phyloP scores from a whole-genome alignment of 2,113 vertebrate species.

The Urocolius indicus region DNA sequence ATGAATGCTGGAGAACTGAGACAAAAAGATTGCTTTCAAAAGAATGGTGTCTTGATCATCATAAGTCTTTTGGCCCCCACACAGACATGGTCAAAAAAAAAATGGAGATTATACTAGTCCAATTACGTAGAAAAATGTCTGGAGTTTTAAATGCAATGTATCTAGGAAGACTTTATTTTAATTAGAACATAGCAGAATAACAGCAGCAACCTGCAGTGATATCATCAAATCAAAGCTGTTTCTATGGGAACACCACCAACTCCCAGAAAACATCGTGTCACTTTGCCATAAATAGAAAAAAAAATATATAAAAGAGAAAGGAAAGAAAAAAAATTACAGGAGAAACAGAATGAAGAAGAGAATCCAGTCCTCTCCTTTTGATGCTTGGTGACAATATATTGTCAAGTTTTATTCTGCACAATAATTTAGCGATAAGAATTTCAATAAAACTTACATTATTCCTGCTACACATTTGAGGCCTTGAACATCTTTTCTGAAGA shows the following conservation, averaged over 20 bases:
- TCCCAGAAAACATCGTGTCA: slow-evolving; percentile 70
- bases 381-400: background rate
- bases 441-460: background rate
- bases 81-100: background rate
- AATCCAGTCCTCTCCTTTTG: background rate
- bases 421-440: background rate
- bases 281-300: slow-evolving; percentile 70
- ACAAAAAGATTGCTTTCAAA: slow-evolving; percentile 26
- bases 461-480: background rate
- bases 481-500: background rate
- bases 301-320: background rate
- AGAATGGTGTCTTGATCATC: background rate
- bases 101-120: background rate
- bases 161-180: slow-evolving; percentile 54
- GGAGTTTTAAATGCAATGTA: slow-evolving; percentile 48
- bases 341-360: background rate
- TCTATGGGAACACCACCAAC: slow-evolving; percentile 77
- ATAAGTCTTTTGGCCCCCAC: background rate
- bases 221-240: slow-evolving; percentile 75
- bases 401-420: background rate
- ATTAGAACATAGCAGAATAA: slow-evolving; percentile 61
- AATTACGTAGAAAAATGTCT: background rate
- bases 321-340: background rate
- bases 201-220: slow-evolving; percentile 67
- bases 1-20: background rate